phyloP scores from a whole-genome alignment of 2,113 vertebrate species.

The Nesoenas mayeri region DNA sequence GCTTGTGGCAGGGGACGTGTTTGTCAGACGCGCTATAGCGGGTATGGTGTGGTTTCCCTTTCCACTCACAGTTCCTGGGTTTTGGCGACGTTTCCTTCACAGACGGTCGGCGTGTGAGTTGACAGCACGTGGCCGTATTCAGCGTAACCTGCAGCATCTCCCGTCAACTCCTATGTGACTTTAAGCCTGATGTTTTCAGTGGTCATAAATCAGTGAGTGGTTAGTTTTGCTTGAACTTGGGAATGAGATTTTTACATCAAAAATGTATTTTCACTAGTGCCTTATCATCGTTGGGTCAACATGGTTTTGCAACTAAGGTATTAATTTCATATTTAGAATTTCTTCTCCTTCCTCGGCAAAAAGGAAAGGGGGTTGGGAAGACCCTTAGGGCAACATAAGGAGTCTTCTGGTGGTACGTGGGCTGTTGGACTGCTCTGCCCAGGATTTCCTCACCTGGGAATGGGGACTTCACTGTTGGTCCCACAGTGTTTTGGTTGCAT shows the following conservation, averaged over 20 bases:
- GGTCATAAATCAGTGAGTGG: background rate
- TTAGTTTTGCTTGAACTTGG: background rate
- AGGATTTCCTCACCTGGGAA: background rate
- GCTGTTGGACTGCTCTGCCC: background rate
- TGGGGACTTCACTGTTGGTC: background rate
- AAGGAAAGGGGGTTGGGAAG: background rate
- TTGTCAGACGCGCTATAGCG: background rate
- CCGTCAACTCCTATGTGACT: fast-evolving
- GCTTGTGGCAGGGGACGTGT: background rate
- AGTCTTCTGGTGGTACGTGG: background rate
- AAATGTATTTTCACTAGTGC: background rate
- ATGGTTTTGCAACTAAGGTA: background rate
- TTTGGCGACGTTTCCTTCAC: background rate
- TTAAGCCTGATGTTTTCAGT: background rate
- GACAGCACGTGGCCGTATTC: background rate
- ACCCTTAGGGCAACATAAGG: background rate
- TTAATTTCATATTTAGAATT: background rate
- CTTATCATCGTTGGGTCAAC: background rate
- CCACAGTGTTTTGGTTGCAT: background rate
- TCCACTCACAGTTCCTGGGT: background rate
- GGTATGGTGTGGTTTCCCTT: background rate
- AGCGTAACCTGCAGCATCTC: background rate
- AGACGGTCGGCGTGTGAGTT: too few relatives aligned
- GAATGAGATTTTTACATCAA: background rate
- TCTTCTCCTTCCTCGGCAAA: too few relatives aligned